Base-by-base conservation (phyloP, 2,113 vertebrate species). In the Geothlypis trichas region DNA sequence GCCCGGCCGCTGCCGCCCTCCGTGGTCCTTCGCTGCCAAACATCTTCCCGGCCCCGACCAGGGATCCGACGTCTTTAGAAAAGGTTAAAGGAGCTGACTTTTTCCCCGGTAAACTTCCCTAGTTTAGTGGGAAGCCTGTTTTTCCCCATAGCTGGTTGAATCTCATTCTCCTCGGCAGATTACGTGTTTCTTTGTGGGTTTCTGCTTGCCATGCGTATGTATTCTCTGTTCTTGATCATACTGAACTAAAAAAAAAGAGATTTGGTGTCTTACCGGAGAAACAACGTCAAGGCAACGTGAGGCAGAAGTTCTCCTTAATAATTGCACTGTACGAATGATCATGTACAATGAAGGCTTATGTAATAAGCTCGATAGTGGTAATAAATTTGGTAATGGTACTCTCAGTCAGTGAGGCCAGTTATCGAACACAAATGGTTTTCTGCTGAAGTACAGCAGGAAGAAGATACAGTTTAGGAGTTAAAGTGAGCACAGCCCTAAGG, bases 131-230 rank as follows among this genome's bases (percentile, higher is more conserved):
- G 33, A 58, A 30, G 15, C 9, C 62, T 37, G 35, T 27, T 57
- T 46, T 21, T 6, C 5, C 8, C 4, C 11, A 1, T 8, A 33
- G 18, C 14, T 42, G 6, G 24, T n/a, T 23, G 20, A 18, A 9
- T 15, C 5, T 39, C 7, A 0, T 57, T 67, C 5, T 72, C 1
- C 30, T 26, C 4, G 7, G 11, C 15, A 44, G 19, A 5, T 66
- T 11, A 10, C 1, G 6, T 42, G 11, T 24, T 21, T 46, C 11
- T 39, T 18, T 23, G 46, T 22, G n/a, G 7, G 10, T 57, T 83
- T 35, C 8, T 62, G 24, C 33, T n/a, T 12, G 26, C 42, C 78
- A 0, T 6, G 35, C 17, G 2, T 57, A 1, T 4, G 3, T 28
- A 4, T 11, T 44, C 26, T 67, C 20, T 77, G 0, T n/a, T 87